Percentiles rank a stretch among this genome's conserved stretches.
phyloP scores from a whole-genome alignment of 2,113 vertebrate species.

The Odontophorus gujanensis region DNA sequence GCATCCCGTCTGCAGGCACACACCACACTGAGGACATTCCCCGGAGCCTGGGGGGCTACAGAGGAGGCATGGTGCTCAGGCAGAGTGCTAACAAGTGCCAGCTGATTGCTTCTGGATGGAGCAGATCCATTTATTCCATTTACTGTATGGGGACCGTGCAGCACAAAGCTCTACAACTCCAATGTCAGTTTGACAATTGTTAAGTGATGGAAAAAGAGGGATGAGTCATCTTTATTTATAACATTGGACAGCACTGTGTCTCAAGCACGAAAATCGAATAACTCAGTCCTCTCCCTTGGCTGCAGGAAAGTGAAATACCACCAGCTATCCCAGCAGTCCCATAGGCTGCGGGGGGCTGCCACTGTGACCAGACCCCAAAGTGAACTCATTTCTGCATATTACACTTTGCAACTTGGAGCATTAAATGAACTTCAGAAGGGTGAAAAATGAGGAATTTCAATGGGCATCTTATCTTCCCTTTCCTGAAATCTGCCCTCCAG shows the following conservation, averaged over 20 bases:
- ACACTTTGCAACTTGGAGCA: neutral
- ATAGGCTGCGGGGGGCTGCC: neutral
- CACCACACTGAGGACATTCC: neutral
- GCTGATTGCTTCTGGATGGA: neutral
- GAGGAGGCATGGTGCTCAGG: neutral
- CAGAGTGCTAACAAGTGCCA: neutral
- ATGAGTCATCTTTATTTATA: neutral
- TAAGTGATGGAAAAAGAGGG: constrained; percentile 14
- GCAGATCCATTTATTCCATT: neutral
- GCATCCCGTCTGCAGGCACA: neutral
- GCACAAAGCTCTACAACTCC: constrained; percentile 47
- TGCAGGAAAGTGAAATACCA: neutral
- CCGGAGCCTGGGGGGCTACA: neutral
- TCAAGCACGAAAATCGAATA: neutral
- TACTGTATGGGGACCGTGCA: constrained; percentile 31
- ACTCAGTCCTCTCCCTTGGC: neutral
- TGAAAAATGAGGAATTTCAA: neutral
- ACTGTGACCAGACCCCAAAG: neutral
- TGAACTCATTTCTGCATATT: neutral
- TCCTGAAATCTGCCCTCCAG: neutral
- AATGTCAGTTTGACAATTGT: constrained; percentile 40
- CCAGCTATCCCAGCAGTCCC: neutral
- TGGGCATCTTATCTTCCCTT: neutral
- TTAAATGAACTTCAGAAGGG: neutral
- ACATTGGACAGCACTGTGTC: neutral